phyloP scores from a whole-genome alignment of 2,888 invertebrate genomes.

The Napeogenes inachia region DNA sequence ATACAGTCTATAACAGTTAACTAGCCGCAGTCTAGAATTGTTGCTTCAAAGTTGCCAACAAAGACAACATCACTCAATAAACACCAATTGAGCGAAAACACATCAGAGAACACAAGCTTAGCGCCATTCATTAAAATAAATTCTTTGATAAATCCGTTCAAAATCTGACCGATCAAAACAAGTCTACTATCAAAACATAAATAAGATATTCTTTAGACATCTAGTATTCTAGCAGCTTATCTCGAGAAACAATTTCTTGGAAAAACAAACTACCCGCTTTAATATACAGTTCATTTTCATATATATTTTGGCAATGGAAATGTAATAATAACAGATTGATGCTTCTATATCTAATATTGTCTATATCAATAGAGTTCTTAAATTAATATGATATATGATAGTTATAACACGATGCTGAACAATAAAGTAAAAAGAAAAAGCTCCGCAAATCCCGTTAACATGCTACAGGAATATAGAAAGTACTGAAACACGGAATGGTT shows the following conservation, averaged over 20 bases:
- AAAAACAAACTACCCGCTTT: constrained; percentile 42
- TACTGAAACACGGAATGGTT: constrained; percentile 18
- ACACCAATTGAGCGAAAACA: constrained; percentile 47
- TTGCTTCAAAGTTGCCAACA: constrained; percentile 14
- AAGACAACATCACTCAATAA: constrained; percentile 37
- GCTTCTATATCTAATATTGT: neutral
- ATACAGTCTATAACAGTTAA: neutral
- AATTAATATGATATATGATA: constrained; percentile 24
- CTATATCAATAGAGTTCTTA: neutral
- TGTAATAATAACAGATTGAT: neutral
- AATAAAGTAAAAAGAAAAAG: constrained; percentile 13
- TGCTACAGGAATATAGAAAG: constrained; percentile 14
- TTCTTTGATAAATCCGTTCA: constrained; percentile 45
- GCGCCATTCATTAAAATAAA: constrained; percentile 56
- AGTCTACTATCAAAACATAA: constrained; percentile 63
- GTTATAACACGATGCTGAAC: constrained; percentile 7
- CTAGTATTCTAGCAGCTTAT: constrained; percentile 36
- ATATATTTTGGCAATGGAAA: constrained; percentile 13
- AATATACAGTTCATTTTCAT: constrained; percentile 31
- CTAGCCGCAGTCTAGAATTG: constrained; percentile 13
- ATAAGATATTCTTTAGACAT: constrained; percentile 54
- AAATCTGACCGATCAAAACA: constrained; percentile 61
- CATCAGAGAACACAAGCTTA: constrained; percentile 41
- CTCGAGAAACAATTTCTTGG: constrained; percentile 22
- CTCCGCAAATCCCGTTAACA: constrained; percentile 17